phyloP scores from a whole-genome alignment of 2,797 vertebrate genomes.

The Halcyon leucocephala region DNA sequence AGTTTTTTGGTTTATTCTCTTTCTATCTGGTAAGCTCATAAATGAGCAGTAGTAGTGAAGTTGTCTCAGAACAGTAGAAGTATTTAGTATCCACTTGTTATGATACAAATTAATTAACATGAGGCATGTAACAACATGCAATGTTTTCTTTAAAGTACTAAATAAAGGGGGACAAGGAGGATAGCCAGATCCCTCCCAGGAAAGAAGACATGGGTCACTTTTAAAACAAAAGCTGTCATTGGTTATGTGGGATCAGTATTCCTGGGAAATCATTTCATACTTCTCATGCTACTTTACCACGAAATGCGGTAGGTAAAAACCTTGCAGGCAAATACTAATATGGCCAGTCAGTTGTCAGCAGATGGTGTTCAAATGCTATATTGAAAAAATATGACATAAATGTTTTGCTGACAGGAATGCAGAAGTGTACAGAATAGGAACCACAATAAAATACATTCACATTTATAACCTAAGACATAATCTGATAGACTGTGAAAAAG shows the following conservation, averaged over 20 bases:
- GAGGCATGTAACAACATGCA: not conserved
- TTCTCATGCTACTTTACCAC: not conserved
- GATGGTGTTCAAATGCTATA: not conserved
- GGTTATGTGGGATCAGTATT: not conserved
- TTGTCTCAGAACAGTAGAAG: not conserved
- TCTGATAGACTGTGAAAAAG: slow-evolving; percentile 5
- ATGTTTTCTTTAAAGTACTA: not conserved
- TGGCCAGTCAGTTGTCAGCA: not conserved
- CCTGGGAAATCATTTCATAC: not conserved
- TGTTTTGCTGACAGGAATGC: not conserved
- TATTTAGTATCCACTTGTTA: not conserved
- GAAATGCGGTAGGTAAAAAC: not conserved
- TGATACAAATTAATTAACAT: not conserved
- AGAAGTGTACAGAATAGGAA: not conserved
- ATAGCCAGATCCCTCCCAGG: not conserved
- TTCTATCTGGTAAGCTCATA: not conserved
- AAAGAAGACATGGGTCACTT: not conserved
- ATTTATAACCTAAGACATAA: slow-evolving; percentile 30
- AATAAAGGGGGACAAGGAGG: not conserved
- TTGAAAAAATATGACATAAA: not conserved
- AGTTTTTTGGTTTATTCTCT: not conserved
- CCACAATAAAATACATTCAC: not conserved
- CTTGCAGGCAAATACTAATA: not conserved
- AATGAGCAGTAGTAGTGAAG: not conserved
- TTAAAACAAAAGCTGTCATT: not conserved